Base-by-base conservation (phyloP, 2,797 vertebrate species). In the Picus viridis region DNA sequence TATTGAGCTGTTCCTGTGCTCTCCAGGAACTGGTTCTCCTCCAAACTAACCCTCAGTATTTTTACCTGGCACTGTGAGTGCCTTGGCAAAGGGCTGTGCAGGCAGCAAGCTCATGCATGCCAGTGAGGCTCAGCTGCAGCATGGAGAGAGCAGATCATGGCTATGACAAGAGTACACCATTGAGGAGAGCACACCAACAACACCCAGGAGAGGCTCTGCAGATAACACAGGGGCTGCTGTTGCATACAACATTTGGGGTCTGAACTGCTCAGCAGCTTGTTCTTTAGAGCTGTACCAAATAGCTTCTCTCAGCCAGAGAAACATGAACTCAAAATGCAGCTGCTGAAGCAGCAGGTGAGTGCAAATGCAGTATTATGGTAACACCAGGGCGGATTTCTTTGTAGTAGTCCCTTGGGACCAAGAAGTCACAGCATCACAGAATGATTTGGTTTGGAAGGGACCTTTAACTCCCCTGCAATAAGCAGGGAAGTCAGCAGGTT, bases 1-100 rank as follows among this genome's bases (percentile, higher is more conserved):
- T n/a, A 45, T 1, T 0, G 19, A 84, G 71, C 53, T 63, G 53
- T 2, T 67, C 59, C 47, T 22, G 2, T 24, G 74, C 87, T 80
- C 92, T 81, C 84, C 92, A 88, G 87, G 90, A 94, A 63, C 67
- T 18, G 74, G 2, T 54, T 62, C 65, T 65, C 57, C 74, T 77
- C 74, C 74, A 63, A 15, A 39, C 27, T 1, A 7, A 53, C 73
- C 74, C 3, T 0, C 14, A 39, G 54, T 6, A 4, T 16, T 45
- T 43, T 20, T 1, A 16, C 34, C 43, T 7, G 20, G 2, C 3
- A 61, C 56, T 12, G 69, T 9, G 45, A 70, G 64, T 6, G 45
- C 16, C 34, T 8, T 14, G 49, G 79, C 27, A 8, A 26, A 16
- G 41, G 58, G 79, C 65, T 1, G 1, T 3, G 54, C 27, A n/a